Percentiles rank a stretch among this genome's conserved stretches.
phyloP scores from a whole-genome alignment of 2,797 vertebrate species.

The Mus minutoides region DNA sequence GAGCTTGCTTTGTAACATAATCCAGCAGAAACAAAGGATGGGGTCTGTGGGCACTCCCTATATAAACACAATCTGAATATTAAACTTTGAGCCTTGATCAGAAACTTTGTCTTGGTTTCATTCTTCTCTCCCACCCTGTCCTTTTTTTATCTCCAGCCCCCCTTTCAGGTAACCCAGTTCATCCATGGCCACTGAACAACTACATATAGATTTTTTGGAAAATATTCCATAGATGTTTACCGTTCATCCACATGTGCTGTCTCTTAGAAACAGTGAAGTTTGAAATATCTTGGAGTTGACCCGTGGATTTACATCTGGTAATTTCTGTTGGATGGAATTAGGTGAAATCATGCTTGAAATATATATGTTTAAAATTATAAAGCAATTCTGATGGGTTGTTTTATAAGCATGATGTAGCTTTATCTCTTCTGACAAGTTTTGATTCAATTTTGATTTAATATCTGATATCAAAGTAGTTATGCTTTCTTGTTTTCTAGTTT shows the following conservation, averaged over 20 bases:
- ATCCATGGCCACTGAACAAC: no score
- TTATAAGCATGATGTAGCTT: background rate
- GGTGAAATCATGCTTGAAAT: background rate
- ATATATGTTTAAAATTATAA: background rate
- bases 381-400: background rate
- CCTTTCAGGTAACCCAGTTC: no score
- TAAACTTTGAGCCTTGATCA: no score
- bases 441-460: background rate
- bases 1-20: no score
- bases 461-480: background rate
- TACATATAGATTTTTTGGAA: background rate
- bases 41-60: no score
- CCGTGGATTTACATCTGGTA: background rate
- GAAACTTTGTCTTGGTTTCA: no score
- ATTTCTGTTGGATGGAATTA: background rate
- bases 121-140: no score
- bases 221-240: background rate
- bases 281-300: background rate
- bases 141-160: no score
- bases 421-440: background rate
- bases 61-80: no score
- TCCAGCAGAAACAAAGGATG: no score
- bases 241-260: background rate
- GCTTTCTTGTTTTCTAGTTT: background rate
- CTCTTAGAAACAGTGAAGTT: background rate